phyloP scores from a whole-genome alignment of 2,113 vertebrate species.

The Pangasianodon hypophthalmus region DNA sequence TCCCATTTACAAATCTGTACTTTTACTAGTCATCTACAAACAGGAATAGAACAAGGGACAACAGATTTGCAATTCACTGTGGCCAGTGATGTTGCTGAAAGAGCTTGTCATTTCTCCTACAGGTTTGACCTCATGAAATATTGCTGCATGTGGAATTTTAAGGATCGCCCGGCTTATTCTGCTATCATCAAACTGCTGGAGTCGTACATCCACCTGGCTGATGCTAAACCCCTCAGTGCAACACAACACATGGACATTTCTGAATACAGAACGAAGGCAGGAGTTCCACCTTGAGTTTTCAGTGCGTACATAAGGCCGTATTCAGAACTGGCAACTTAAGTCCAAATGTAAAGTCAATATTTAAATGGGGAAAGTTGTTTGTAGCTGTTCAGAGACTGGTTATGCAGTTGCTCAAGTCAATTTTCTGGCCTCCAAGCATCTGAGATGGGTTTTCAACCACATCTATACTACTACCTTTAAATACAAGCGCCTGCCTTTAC shows the following conservation, averaged over 20 bases:
- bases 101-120: conserved; percentile 15
- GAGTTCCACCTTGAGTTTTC: conserved; percentile 44
- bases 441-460: neutral
- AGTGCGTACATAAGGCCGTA: neutral
- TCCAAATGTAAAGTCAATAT: neutral
- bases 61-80: neutral
- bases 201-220: conserved; percentile 57
- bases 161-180: conserved; percentile 66
- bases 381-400: neutral
- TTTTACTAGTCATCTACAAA: neutral
- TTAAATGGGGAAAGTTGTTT: neutral
- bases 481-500: neutral
- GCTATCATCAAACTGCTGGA: conserved; percentile 69
- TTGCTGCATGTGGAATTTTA: conserved; percentile 74
- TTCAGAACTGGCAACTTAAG: neutral
- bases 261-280: conserved; percentile 67
- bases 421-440: neutral
- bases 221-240: conserved; percentile 48
- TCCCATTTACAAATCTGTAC: neutral
- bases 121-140: conserved; percentile 74
- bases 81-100: neutral
- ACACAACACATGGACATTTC: conserved; percentile 53
- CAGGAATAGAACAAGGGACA: neutral
- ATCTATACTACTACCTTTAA: neutral
- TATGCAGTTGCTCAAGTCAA: neutral